A percentile compares a stretch with the other conserved stretches of the same genome.
phyloP scores from a whole-genome alignment of 2,113 vertebrate genomes.

The Protomyctophum bolini region DNA sequence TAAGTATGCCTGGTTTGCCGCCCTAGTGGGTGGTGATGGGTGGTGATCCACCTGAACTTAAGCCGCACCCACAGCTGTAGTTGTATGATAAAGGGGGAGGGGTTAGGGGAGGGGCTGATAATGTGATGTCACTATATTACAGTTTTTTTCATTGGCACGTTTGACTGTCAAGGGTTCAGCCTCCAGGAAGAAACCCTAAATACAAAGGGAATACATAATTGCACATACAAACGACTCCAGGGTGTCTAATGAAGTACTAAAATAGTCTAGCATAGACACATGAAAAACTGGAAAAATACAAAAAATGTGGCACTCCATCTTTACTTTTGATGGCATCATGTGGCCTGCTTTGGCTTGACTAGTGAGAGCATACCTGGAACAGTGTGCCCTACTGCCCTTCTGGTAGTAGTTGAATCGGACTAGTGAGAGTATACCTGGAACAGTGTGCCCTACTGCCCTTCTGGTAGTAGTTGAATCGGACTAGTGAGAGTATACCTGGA shows the following conservation, averaged over 20 bases:
- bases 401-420: slow-evolving; percentile 95
- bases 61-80: too few species aligned
- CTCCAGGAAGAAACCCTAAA: too few species aligned
- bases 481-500: slow-evolving; percentile 80
- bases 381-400: slow-evolving; percentile 84
- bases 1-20: too few species aligned
- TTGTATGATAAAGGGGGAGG: too few species aligned
- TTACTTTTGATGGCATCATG: not conserved
- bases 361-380: slow-evolving; percentile 83
- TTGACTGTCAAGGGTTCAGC: too few species aligned
- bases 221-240: too few species aligned
- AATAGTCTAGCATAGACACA: not conserved
- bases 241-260: not conserved
- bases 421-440: slow-evolving; percentile 83
- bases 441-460: slow-evolving; percentile 83
- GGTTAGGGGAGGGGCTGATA: too few species aligned
- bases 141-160: too few species aligned
- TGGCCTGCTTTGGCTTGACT: not conserved
- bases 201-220: too few species aligned
- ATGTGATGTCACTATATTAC: too few species aligned
- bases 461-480: slow-evolving; percentile 95
- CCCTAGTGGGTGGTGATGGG: too few species aligned
- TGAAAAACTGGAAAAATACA: not conserved
- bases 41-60: too few species aligned
- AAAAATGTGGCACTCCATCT: not conserved